Conservation (phyloP, 2,113 vertebrate species). For the Dasyurus viverrinus region DNA sequence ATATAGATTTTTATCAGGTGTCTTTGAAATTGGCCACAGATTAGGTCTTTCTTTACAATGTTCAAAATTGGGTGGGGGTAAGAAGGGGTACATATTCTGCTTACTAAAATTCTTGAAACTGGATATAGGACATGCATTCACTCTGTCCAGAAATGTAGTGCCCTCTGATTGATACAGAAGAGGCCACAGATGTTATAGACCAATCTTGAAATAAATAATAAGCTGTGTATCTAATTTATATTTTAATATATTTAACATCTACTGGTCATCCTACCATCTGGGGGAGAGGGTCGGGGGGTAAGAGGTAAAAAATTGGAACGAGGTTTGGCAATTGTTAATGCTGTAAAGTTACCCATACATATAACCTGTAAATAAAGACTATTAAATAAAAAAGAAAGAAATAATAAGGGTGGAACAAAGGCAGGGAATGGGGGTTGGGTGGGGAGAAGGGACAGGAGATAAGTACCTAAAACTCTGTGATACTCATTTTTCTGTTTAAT, state of each 20-base stretch:
- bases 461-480: slow-evolving; percentile 28
- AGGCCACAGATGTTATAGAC: background rate
- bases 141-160: background rate
- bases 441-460: background rate
- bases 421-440: background rate
- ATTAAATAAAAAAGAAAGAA: too few relatives aligned
- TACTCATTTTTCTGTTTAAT: background rate
- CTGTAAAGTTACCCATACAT: too few relatives aligned
- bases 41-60: too few relatives aligned
- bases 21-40: background rate
- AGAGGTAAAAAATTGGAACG: too few relatives aligned
- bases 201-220: slow-evolving; percentile 33
- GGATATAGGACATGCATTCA: background rate
- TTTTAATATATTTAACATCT: too few relatives aligned
- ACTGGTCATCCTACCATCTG: too few relatives aligned
- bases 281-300: too few relatives aligned
- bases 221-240: too few relatives aligned
- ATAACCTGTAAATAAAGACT: too few relatives aligned
- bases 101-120: background rate
- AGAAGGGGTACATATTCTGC: background rate
- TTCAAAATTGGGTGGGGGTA: background rate
- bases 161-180: slow-evolving; percentile 32
- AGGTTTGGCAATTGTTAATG: too few relatives aligned
- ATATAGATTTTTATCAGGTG: background rate
- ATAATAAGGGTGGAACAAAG: background rate